Conservation (phyloP, 2,888 invertebrate genomes). For the Agrotis puta region DNA sequence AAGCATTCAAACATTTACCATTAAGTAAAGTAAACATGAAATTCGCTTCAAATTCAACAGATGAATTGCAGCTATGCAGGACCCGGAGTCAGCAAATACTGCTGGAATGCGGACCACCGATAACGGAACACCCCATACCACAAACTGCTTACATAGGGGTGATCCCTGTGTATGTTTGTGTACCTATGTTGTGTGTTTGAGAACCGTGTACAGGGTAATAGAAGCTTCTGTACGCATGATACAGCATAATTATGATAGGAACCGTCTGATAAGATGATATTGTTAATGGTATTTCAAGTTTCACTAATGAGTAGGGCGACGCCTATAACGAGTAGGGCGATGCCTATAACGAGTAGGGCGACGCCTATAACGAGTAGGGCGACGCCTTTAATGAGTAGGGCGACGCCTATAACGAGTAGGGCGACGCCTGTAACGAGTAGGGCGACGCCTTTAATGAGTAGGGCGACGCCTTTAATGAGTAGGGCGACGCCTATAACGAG, state of each 20-base stretch:
- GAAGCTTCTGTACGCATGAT: background rate
- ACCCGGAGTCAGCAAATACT: slow-evolving; percentile 31
- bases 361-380: too few relatives aligned
- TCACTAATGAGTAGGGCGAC: too few relatives aligned
- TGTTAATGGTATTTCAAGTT: background rate
- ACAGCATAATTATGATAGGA: background rate
- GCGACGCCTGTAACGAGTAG: too few relatives aligned
- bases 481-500: too few relatives aligned
- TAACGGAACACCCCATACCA: slow-evolving; percentile 14
- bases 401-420: too few relatives aligned
- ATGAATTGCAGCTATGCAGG: slow-evolving; percentile 1
- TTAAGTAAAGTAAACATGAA: background rate
- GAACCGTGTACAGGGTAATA: background rate
- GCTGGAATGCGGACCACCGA: slow-evolving; percentile 24
- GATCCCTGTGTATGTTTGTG: background rate
- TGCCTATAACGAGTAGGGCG: too few relatives aligned
- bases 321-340: too few relatives aligned
- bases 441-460: too few relatives aligned
- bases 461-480: too few relatives aligned
- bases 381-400: too few relatives aligned
- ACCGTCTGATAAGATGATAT: background rate
- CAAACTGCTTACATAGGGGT: background rate
- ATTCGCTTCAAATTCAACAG: slow-evolving; percentile 5
- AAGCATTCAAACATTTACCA: background rate
- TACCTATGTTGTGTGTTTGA: slow-evolving; percentile 1